phyloP scores from a whole-genome alignment of 1,140 invertebrate genomes.

The Drosophila guanche region DNA sequence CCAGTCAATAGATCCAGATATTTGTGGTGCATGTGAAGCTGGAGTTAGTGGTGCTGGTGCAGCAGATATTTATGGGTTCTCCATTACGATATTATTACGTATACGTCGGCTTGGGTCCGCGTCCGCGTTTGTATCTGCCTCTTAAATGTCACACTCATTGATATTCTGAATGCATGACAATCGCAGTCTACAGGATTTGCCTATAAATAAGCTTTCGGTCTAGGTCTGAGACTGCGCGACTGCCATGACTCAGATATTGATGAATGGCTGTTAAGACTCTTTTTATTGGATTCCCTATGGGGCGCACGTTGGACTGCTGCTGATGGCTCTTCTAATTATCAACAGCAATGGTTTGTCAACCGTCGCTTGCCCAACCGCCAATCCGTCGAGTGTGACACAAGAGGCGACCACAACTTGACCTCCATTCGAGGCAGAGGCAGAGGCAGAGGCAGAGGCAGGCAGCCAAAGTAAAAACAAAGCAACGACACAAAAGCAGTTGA shows the following conservation, averaged over 20 bases:
- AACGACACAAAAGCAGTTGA: slow-evolving; percentile 29
- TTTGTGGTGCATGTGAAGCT: slow-evolving; percentile 11
- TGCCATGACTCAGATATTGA: slow-evolving; percentile 24
- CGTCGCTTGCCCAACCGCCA: slow-evolving; percentile 19
- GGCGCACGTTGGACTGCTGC: slow-evolving; percentile 16
- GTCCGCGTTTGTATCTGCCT: slow-evolving; percentile 15
- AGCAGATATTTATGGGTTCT: slow-evolving; percentile 39
- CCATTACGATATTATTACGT: slow-evolving; percentile 40
- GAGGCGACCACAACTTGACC: slow-evolving; percentile 72
- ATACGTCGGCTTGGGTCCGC: slow-evolving; percentile 35
- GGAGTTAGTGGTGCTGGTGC: slow-evolving; percentile 1
- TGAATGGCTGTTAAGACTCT: slow-evolving; percentile 41
- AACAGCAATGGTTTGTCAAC: slow-evolving; percentile 44
- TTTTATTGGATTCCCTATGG: neutral
- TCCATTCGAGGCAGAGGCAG: slow-evolving; percentile 48
- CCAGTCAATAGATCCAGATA: slow-evolving; percentile 17
- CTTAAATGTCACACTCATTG: slow-evolving; percentile 75
- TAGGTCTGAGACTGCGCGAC: slow-evolving; percentile 26
- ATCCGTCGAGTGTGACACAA: slow-evolving; percentile 54
- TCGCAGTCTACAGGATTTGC: slow-evolving; percentile 28
- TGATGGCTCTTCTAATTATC: slow-evolving; percentile 46
- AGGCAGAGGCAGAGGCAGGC: slow-evolving; percentile 26
- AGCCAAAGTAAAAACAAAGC: slow-evolving; percentile 47
- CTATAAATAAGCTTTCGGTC: slow-evolving; percentile 2
- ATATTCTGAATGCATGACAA: slow-evolving; percentile 57